Base-by-base conservation (phyloP, 1,140 invertebrate species). In the Drosophila triauraria region DNA sequence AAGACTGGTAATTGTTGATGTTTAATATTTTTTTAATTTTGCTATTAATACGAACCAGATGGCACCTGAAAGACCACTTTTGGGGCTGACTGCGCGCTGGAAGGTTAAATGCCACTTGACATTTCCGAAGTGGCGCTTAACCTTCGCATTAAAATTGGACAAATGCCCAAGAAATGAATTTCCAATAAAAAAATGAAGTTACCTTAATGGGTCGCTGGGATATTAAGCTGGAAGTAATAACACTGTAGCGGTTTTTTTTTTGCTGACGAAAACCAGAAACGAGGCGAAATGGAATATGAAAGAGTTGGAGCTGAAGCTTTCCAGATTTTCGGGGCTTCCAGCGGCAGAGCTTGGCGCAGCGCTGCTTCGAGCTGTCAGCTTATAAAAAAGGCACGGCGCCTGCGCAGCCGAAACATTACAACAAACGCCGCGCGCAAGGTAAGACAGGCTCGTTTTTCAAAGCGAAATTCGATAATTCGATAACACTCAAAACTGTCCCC, bases 21-120 rank as follows among this genome's bases (percentile, higher is more conserved):
- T 54, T 20, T 40, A 23, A 54, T 40, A 20, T 54, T 54, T 40
- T 79, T 88, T 77, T 58, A 23, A 60, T 83, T 71, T 77, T 58
- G 80, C 44, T 59, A 88, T 87, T 88, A 83, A 87, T 72, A 46
- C 87, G 84, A 88, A 88, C 84, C 81, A 88, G 80, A 90, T 88
- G 78, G 80, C 75, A 82, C 80, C 63, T 83, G 75, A 83, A 75
- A 71, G 51, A 81, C 82, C 80, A 70, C 83, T 87, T 54, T 78
- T 67, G 62, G 40, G 62, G 64, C n/a, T 50, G 27, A 60, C 44
- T 71, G 47, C 27, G 48, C 60, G 75, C 78, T 88, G 84, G 84
- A 88, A 88, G 84, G 84, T 88, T 88, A 88, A 88, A 88, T 54
- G 80, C 85, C 84, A 78, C 84, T 90, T 88, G 84, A 88, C 84